Evolutionary conservation across 1,140 invertebrate genomes (phyloP).

Genomic region (Drosophila mayri): DNA sequence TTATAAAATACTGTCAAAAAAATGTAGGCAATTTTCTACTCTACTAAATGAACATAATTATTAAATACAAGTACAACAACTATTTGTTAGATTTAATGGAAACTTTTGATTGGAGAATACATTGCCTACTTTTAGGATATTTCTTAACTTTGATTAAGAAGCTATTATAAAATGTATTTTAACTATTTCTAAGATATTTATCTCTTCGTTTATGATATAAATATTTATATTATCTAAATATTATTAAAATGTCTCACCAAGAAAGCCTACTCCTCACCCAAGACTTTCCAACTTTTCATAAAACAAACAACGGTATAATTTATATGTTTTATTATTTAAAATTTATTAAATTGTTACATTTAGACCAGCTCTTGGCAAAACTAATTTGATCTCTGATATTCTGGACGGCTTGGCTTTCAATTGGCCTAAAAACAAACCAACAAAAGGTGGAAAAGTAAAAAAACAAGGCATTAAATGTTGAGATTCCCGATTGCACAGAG

Average conservation of each 20-base stretch:
- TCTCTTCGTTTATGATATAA: not conserved
- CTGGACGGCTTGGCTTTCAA: slow-evolving; percentile 52
- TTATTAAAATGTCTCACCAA: not conserved
- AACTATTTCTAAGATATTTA: too few species aligned
- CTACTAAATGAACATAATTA: not conserved
- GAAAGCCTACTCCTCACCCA: not conserved
- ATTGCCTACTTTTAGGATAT: not conserved
- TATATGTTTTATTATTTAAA: slow-evolving; percentile 4
- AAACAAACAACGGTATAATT: not conserved
- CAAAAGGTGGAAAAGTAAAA: slow-evolving; percentile 29
- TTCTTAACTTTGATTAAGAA: too few species aligned
- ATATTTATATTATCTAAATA: not conserved
- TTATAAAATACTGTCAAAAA: not conserved
- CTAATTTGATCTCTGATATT: slow-evolving; percentile 22
- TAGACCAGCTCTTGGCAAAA: slow-evolving; percentile 26
- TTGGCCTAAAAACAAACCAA: slow-evolving; percentile 55
- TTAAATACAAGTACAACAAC: not conserved
- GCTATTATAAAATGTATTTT: too few species aligned
- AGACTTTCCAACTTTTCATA: not conserved
- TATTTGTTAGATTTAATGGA: not conserved
- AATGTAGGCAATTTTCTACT: too few species aligned
- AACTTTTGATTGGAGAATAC: not conserved
- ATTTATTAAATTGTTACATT: slow-evolving; percentile 32
- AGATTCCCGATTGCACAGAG: slow-evolving; percentile 49
- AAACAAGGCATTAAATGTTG: slow-evolving; percentile 40